Evolutionary conservation across 2,888 invertebrate species (phyloP).

Genomic region (Adelognathus sp.): DNA sequence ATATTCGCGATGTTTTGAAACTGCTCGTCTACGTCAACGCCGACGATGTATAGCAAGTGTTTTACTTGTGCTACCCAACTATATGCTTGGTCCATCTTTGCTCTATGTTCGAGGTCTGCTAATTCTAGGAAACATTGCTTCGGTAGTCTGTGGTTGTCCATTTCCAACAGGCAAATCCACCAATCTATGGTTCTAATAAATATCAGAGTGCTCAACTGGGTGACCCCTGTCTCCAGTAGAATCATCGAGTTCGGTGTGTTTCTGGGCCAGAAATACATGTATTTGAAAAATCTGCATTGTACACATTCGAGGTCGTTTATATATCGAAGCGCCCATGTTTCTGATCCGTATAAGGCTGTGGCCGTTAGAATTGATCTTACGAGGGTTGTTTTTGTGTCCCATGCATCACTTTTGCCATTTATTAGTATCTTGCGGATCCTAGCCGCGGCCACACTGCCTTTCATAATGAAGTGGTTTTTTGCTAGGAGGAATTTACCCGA

Average conservation of each 20-base stretch:
- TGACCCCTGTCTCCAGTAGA: not conserved
- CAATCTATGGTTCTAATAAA: not conserved
- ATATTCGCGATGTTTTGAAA: too few relatives aligned
- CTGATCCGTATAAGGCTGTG: not conserved
- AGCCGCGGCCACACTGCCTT: not conserved
- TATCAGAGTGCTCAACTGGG: not conserved
- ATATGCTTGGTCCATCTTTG: not conserved
- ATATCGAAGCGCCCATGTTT: not conserved
- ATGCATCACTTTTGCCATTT: not conserved
- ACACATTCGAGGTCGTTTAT: not conserved
- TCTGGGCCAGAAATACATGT: not conserved
- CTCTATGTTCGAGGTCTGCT: not conserved
- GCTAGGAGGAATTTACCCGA: not conserved
- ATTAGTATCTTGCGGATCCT: not conserved
- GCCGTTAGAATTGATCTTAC: not conserved
- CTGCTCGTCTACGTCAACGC: too few relatives aligned
- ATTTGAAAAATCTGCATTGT: not conserved
- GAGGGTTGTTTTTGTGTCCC: constrained; percentile 1
- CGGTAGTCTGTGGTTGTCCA: not conserved
- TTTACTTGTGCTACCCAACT: not conserved
- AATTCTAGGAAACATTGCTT: not conserved
- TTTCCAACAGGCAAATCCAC: not conserved
- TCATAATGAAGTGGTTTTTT: not conserved
- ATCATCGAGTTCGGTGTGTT: not conserved
- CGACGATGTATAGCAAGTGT: too few relatives aligned